Conservation (phyloP, 2,113 vertebrate genomes). For the Phyllopteryx taeniolatus region DNA sequence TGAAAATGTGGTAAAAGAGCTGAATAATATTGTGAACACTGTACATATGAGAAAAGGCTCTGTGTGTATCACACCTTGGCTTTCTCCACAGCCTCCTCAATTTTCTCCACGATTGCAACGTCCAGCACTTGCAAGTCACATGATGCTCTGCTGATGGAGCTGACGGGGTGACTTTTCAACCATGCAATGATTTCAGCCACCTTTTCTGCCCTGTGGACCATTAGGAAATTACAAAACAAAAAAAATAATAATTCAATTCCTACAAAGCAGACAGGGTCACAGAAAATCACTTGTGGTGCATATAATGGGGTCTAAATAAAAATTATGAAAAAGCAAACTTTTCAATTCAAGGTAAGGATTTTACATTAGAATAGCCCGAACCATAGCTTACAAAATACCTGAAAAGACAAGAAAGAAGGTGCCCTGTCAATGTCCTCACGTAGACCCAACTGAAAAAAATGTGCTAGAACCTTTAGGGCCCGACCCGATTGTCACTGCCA, state of each 20-base stretch:
- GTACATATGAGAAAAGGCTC: not conserved
- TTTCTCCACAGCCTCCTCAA: constrained; percentile 63
- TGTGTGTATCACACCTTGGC: constrained; percentile 41
- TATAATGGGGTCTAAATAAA: no score
- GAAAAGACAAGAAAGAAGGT: no score
- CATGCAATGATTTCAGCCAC: constrained; percentile 61
- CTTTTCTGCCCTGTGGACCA: constrained; percentile 52
- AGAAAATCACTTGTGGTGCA: not conserved
- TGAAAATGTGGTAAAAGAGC: not conserved
- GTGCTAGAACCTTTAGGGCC: not conserved
- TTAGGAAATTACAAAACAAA: not conserved
- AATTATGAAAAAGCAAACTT: no score
- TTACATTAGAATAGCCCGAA: no score
- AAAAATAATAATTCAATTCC: not conserved
- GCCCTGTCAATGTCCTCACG: not conserved
- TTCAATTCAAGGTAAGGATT: no score
- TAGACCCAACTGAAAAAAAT: not conserved
- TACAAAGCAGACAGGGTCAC: not conserved
- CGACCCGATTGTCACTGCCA: no score
- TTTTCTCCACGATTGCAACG: constrained; percentile 56
- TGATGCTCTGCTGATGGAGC: constrained; percentile 60
- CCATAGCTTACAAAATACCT: no score
- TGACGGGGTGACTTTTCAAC: constrained; percentile 65
- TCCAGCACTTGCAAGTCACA: constrained; percentile 68
- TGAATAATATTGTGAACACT: not conserved